Evolutionary conservation across 1,140 invertebrate genomes (phyloP).

Genomic region (Oppia nitens): DNA sequence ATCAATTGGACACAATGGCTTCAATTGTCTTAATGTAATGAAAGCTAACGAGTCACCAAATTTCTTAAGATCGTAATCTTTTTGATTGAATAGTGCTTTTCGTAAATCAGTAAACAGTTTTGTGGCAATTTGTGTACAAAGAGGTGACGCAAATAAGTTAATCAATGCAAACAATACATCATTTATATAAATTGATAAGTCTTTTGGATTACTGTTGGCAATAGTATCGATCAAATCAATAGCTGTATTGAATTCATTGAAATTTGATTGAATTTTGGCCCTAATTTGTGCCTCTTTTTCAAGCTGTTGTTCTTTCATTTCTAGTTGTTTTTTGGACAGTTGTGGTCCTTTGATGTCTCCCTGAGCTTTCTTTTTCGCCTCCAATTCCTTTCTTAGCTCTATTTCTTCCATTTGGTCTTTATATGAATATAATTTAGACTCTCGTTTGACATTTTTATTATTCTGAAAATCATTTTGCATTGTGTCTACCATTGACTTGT

Average conservation of each 20-base stretch:
- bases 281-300: constrained; percentile 65
- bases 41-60: constrained; percentile 41
- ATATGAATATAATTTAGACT: constrained; percentile 91
- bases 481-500: constrained; percentile 65
- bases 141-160: constrained; percentile 29
- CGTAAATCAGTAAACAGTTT: constrained; percentile 42
- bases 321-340: constrained; percentile 77
- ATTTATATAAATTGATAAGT: constrained; percentile 32
- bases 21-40: constrained; percentile 46
- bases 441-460: constrained; percentile 75
- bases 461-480: constrained; percentile 29
- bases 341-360: constrained; percentile 53
- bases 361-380: constrained; percentile 63
- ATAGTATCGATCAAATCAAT: constrained; percentile 45
- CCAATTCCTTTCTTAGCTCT: constrained; percentile 73
- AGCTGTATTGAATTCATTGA: constrained; percentile 39
- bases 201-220: constrained; percentile 39
- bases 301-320: constrained; percentile 66
- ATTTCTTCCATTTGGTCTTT: constrained; percentile 92
- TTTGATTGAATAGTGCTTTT: constrained; percentile 30
- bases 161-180: constrained; percentile 23
- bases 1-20: constrained; percentile 60
- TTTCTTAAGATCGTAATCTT: constrained; percentile 11
- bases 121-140: constrained; percentile 31
- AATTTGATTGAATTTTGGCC: constrained; percentile 40